These are phyloP conservation scores for Tetrax tetrax DNA, from an alignment of 2,113 vertebrate species.

Conservation along the genomic window DNA sequence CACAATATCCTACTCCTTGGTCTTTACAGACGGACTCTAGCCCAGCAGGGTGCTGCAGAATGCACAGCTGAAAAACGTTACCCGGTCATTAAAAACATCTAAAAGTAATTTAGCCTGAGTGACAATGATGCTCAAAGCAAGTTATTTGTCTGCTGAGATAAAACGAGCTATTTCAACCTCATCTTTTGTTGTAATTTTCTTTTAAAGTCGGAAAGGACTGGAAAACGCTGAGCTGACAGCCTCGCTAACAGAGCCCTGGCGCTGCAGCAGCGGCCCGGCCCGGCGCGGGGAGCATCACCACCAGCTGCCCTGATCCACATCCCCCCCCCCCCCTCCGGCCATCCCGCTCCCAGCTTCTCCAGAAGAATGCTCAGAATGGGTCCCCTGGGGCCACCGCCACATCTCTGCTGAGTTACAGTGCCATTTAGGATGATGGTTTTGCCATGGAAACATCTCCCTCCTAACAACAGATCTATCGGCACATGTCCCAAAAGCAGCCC, in stretches of 20 bases:
- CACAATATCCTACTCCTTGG: neutral
- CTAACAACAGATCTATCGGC: constrained; percentile 5
- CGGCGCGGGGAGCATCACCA: neutral
- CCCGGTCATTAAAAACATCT: neutral
- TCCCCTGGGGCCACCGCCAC: neutral
- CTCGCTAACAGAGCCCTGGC: neutral
- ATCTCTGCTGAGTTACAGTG: neutral
- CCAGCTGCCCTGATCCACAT: neutral
- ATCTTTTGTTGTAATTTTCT: constrained; percentile 8
- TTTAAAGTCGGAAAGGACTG: neutral
- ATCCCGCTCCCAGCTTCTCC: fast-evolving
- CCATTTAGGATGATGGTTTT: constrained; percentile 6
- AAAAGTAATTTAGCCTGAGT: constrained; percentile 44
- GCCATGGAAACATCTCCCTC: constrained; percentile 51
- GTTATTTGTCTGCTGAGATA: constrained; percentile 26
- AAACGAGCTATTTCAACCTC: constrained; percentile 29
- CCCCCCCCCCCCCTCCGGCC: no score
- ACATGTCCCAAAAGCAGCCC: neutral
- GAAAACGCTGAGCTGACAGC: neutral
- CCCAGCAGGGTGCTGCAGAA: neutral
- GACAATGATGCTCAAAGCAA: constrained; percentile 36
- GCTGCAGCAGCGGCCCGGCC: neutral
- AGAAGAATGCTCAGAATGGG: neutral
- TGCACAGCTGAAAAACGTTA: neutral
- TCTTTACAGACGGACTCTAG: constrained; percentile 1